Percentiles rank a stretch among this genome's conserved stretches.
phyloP scores from a whole-genome alignment of 1,140 invertebrate genomes.

The Calephelis nemesis region DNA sequence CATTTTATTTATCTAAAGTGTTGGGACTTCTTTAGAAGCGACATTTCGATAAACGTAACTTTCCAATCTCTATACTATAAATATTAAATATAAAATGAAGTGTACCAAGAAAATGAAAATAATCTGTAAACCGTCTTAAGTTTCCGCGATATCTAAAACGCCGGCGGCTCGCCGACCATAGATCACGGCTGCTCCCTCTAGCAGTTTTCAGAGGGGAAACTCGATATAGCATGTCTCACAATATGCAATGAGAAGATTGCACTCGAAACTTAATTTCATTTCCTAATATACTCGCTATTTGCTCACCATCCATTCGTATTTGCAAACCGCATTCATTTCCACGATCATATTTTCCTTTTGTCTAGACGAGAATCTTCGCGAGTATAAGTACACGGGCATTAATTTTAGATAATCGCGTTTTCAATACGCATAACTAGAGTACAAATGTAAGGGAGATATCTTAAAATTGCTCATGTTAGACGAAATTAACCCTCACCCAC shows the following conservation, averaged over 20 bases:
- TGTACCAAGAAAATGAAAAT: conserved; percentile 38
- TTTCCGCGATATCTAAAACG: conserved; percentile 38
- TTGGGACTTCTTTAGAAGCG: no score
- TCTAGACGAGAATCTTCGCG: conserved; percentile 76
- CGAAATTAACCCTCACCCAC: conserved; percentile 75
- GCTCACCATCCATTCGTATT: conserved; percentile 66
- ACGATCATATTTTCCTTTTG: conserved; percentile 75
- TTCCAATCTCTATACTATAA: conserved; percentile 30
- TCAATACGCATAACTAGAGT: conserved; percentile 26
- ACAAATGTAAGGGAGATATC: conserved; percentile 47
- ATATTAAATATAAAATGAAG: conserved; percentile 27
- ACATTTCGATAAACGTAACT: no score
- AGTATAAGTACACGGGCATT: conserved; percentile 42
- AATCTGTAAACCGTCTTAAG: conserved; percentile 37
- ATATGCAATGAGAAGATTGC: conserved; percentile 63
- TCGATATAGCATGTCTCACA: conserved; percentile 34
- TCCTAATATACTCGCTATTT: conserved; percentile 71
- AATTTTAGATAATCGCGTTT: conserved; percentile 23
- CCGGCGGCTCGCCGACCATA: conserved; percentile 39
- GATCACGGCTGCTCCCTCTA: conserved; percentile 40
- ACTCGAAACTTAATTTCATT: conserved; percentile 75
- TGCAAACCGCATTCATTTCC: conserved; percentile 65
- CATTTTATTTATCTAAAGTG: no score
- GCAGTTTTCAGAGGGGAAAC: conserved; percentile 29
- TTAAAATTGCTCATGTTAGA: conserved; percentile 75